A percentile compares a stretch with the other conserved stretches of the same genome.
phyloP scores from a whole-genome alignment of 2,113 vertebrate genomes.

The Gasterosteus aculeatus region DNA sequence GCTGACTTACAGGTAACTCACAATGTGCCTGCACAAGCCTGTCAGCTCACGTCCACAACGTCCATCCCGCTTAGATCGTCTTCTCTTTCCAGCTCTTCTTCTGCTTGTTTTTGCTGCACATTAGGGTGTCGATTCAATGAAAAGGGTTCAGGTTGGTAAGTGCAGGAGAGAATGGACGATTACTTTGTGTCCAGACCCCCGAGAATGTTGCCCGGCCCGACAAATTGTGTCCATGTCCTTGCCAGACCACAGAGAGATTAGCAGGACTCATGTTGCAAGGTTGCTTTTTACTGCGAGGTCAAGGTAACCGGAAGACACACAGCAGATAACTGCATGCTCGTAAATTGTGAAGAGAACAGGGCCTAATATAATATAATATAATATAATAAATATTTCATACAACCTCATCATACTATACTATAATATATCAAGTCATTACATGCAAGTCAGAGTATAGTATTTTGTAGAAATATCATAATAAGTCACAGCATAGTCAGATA shows the following conservation, averaged over 20 bases:
- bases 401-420: no score
- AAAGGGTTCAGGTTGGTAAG: constrained; percentile 2
- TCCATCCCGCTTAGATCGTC: not conserved
- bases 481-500: not conserved
- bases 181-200: constrained; percentile 7
- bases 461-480: not conserved
- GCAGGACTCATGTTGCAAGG: constrained; percentile 11
- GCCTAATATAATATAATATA: not conserved
- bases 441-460: not conserved
- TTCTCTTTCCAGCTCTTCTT: not conserved
- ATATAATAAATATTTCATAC: no score
- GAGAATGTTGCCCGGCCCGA: not conserved
- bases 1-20: not conserved
- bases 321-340: not conserved
- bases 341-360: not conserved
- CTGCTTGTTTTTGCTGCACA: no score
- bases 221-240: constrained; percentile 19
- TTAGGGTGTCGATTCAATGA: constrained; percentile 6
- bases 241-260: constrained; percentile 22
- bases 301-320: constrained; percentile 25
- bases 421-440: not conserved
- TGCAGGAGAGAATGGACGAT: constrained; percentile 17
- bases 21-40: not conserved
- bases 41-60: not conserved
- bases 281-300: constrained; percentile 21